Conservation (phyloP, 2,797 vertebrate species). For the Amniataba percoides region DNA sequence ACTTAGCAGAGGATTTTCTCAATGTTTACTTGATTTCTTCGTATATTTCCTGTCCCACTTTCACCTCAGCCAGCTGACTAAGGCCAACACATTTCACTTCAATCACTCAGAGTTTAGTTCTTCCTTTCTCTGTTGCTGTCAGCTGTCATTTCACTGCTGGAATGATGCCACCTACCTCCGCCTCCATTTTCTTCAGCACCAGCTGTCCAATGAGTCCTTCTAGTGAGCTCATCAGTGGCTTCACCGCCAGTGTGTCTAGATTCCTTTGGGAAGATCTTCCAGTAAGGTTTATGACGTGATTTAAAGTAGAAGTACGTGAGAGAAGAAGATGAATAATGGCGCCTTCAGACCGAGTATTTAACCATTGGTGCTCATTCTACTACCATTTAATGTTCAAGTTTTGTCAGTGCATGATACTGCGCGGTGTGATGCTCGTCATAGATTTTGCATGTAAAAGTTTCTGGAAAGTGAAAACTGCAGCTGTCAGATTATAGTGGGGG, state of each 20-base stretch:
- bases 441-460: slow-evolving; percentile 40
- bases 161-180: no score
- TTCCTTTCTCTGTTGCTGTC: background rate
- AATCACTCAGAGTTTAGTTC: background rate
- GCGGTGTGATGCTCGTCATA: slow-evolving; percentile 15
- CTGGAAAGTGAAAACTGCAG: slow-evolving; percentile 45
- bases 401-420: background rate
- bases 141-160: background rate
- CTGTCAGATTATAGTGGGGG: slow-evolving; percentile 47
- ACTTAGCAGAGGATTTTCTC: background rate
- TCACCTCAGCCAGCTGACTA: background rate
- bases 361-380: background rate
- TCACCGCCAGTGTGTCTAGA: background rate
- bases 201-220: background rate
- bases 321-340: no score
- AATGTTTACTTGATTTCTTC: background rate
- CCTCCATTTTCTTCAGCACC: background rate
- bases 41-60: background rate
- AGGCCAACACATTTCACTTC: background rate
- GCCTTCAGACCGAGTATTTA: background rate
- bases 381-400: background rate
- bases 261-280: background rate
- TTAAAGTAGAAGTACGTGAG: background rate
- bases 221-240: background rate
- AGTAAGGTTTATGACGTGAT: background rate